phyloP scores from a whole-genome alignment of 1,140 invertebrate species.

The Stegodyphus mimosarum region DNA sequence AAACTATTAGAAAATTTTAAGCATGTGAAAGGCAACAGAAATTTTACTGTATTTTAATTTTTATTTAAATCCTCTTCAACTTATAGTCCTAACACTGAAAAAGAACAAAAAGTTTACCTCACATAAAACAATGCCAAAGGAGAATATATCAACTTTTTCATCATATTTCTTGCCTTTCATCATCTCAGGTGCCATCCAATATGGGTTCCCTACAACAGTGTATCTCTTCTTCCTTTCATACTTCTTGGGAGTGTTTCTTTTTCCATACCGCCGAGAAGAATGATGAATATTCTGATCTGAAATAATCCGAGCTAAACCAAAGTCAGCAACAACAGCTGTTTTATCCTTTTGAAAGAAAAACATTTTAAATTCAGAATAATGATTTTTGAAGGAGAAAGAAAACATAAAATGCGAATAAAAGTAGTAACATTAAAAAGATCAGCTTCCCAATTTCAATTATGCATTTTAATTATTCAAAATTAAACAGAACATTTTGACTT shows the following conservation, averaged over 20 bases:
- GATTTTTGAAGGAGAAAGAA: neutral
- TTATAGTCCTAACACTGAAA: too few relatives aligned
- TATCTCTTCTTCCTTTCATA: constrained; percentile 77
- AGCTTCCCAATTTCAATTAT: too few relatives aligned
- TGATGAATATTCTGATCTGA: constrained; percentile 72
- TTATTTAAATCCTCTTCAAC: too few relatives aligned
- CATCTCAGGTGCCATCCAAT: constrained; percentile 99
- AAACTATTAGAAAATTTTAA: too few relatives aligned
- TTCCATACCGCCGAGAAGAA: constrained; percentile 63
- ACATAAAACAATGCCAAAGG: constrained; percentile 94
- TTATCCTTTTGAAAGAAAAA: constrained; percentile 72
- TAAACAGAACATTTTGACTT: too few relatives aligned
- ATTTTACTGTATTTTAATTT: too few relatives aligned
- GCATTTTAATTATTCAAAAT: too few relatives aligned
- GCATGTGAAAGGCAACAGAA: too few relatives aligned
- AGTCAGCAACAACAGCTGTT: constrained; percentile 93
- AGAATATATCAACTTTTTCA: constrained; percentile 97
- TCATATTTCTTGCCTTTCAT: constrained; percentile 96
- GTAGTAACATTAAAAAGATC: too few relatives aligned
- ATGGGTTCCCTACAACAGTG: constrained; percentile 92
- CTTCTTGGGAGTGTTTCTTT: constrained; percentile 68
- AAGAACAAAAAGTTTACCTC: constrained; percentile 75
- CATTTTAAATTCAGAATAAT: neutral
- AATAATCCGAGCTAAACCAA: constrained; percentile 91
- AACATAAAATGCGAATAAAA: neutral